phyloP scores from a whole-genome alignment of 2,888 invertebrate species.

The Digitonthophagus gazella region DNA sequence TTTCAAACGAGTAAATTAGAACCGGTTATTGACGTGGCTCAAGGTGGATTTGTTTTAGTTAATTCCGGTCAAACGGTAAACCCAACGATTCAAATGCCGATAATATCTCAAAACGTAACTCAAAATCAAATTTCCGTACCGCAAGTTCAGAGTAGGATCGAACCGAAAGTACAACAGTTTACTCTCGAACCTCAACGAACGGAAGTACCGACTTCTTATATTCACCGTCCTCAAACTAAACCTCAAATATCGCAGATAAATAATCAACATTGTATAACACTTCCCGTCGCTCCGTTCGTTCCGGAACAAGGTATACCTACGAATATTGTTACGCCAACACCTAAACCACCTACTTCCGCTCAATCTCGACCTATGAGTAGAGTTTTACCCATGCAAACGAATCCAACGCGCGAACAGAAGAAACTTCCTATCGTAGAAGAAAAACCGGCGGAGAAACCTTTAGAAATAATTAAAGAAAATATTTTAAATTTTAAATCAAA shows the following conservation, averaged over 20 bases:
- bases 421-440: slow-evolving; percentile 46
- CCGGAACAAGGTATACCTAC: slow-evolving; percentile 66
- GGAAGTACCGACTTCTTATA: slow-evolving; percentile 27
- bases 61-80: slow-evolving; percentile 61
- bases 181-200: slow-evolving; percentile 9
- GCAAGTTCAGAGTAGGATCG: slow-evolving; percentile 1
- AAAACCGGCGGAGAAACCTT: slow-evolving; percentile 22
- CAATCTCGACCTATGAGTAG: slow-evolving; percentile 71
- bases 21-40: slow-evolving; percentile 73
- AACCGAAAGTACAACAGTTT: slow-evolving; percentile 22
- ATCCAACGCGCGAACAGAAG: slow-evolving; percentile 54
- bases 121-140: slow-evolving; percentile 27
- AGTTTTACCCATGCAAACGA: slow-evolving; percentile 74
- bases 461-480: slow-evolving; percentile 20
- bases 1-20: slow-evolving; percentile 84
- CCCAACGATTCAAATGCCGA: slow-evolving; percentile 29
- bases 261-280: slow-evolving; percentile 58
- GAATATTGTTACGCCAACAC: slow-evolving; percentile 70
- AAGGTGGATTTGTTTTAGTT: slow-evolving; percentile 66
- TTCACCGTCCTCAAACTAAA: slow-evolving; percentile 37
- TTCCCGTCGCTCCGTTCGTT: slow-evolving; percentile 57
- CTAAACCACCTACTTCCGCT: slow-evolving; percentile 48
- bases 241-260: slow-evolving; percentile 45
- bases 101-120: slow-evolving; percentile 23
- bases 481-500: slow-evolving; percentile 16